Conservation (phyloP, 2,797 vertebrate genomes). For the Phrynocephalus guinanensis region DNA sequence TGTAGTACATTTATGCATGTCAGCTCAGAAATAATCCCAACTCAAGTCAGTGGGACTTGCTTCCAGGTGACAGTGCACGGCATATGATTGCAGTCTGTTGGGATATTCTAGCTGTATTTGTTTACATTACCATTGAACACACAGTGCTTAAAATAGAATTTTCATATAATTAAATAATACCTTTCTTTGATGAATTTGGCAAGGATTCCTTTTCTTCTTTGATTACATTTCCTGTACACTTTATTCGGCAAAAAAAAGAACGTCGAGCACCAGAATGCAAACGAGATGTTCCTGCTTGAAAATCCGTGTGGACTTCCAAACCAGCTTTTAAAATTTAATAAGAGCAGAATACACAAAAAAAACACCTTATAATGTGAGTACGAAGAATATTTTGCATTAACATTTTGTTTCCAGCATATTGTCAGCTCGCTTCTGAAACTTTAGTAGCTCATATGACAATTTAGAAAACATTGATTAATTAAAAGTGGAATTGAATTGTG, state of each 20-base stretch:
- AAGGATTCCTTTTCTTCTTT: slow-evolving; percentile 87
- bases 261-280: slow-evolving; percentile 90
- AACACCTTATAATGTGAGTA: slow-evolving; percentile 23
- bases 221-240: slow-evolving; percentile 83
- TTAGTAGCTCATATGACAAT: slow-evolving; percentile 19
- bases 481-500: slow-evolving; percentile 20
- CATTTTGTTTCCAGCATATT: slow-evolving; percentile 27
- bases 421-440: slow-evolving; percentile 19
- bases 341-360: slow-evolving; percentile 45
- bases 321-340: slow-evolving; percentile 78
- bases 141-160: slow-evolving; percentile 11
- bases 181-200: slow-evolving; percentile 90
- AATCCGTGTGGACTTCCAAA: slow-evolving; percentile 88
- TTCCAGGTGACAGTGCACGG: too few relatives aligned
- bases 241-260: slow-evolving; percentile 96
- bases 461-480: slow-evolving; percentile 22
- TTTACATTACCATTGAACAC: slow-evolving; percentile 12
- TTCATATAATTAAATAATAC: slow-evolving; percentile 70
- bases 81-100: too few relatives aligned
- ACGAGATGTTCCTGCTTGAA: slow-evolving; percentile 80
- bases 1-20: neutral
- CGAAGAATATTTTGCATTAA: slow-evolving; percentile 27
- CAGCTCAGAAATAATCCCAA: too few relatives aligned
- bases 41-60: too few relatives aligned
- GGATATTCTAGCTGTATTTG: neutral